These are phyloP conservation scores for Poliocrania exsul DNA, from an alignment of 2,797 vertebrate genomes.

Conservation along the genomic window DNA sequence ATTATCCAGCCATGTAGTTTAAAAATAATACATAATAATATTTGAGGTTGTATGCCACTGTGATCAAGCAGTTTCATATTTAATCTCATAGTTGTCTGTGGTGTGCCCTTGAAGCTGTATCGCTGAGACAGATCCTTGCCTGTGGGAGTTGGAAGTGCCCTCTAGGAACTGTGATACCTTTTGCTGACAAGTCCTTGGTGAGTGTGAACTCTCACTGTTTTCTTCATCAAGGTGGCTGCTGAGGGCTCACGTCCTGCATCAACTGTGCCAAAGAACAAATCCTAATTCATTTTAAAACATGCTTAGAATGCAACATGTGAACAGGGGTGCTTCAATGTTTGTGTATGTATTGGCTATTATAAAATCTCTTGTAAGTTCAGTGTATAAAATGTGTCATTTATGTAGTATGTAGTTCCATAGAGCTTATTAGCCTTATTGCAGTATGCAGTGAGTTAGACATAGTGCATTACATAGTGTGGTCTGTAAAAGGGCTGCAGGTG, in stretches of 20 bases:
- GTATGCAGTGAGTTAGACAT: background rate
- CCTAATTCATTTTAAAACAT: background rate
- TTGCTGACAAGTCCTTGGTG: conserved; percentile 61
- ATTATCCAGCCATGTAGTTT: background rate
- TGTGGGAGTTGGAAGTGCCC: conserved; percentile 42
- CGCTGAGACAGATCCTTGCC: background rate
- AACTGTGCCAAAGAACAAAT: conserved; percentile 39
- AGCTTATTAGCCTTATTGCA: background rate
- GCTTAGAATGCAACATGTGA: background rate
- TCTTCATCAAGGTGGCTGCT: conserved; percentile 63
- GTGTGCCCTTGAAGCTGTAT: conserved; percentile 45
- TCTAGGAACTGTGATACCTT: conserved; percentile 37
- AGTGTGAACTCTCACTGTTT: conserved; percentile 69
- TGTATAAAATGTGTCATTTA: background rate
- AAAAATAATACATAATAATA: background rate
- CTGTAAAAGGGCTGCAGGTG: background rate
- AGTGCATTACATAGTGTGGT: background rate
- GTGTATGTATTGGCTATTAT: accelerated
- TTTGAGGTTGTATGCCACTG: background rate
- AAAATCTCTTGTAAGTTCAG: background rate
- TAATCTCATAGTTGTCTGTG: conserved; percentile 13
- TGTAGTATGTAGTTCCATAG: background rate
- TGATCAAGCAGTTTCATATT: conserved; percentile 47
- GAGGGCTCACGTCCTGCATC: background rate
- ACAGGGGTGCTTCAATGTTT: background rate